Conservation (phyloP, 2,888 invertebrate species). For the Acleris literana region DNA sequence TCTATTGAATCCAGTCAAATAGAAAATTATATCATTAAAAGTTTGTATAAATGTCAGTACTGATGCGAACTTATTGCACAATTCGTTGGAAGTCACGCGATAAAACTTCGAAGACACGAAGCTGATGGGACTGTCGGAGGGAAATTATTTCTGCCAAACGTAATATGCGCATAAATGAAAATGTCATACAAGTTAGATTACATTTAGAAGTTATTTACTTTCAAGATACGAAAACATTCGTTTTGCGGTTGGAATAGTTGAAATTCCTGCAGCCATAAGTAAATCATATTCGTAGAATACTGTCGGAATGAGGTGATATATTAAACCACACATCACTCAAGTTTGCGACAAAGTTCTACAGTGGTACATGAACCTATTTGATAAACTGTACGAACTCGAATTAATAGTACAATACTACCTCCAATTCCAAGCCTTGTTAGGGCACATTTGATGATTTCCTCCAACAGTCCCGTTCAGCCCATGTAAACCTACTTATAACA, state of each 20-base stretch:
- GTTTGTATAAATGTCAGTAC: not conserved
- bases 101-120: constrained; percentile 35
- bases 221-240: not conserved
- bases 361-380: too few species aligned
- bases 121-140: constrained; percentile 20
- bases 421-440: too few species aligned
- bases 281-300: too few species aligned
- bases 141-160: not conserved
- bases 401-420: too few species aligned
- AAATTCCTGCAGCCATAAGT: too few species aligned
- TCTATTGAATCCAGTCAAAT: too few species aligned
- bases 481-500: constrained; percentile 31
- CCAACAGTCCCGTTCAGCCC: constrained; percentile 25
- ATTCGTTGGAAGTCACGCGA: constrained; percentile 31
- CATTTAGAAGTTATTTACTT: not conserved
- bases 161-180: constrained; percentile 3
- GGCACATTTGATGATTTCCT: not conserved
- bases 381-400: too few species aligned
- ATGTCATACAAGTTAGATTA: constrained; percentile 9
- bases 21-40: too few species aligned
- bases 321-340: too few species aligned
- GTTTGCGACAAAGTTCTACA: too few species aligned
- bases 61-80: not conserved
- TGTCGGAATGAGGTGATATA: too few species aligned
- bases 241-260: too few species aligned